Percentiles rank a stretch among this genome's conserved stretches.
Conservation (phyloP, 2,113 vertebrate genomes). For the Motacilla tschutschensis region DNA sequence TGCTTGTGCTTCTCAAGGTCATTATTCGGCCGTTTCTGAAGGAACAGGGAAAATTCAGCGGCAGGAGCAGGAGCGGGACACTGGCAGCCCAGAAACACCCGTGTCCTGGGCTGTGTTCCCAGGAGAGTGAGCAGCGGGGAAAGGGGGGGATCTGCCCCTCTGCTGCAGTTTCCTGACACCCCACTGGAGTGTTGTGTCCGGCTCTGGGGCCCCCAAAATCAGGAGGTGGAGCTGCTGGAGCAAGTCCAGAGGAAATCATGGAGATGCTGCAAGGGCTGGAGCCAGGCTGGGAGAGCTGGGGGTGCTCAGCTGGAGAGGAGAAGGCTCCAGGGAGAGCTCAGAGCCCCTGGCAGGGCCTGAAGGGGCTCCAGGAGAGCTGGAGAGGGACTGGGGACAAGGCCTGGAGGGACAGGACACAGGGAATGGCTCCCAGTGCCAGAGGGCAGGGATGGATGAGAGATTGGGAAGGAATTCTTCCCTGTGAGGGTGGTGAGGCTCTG, state of each 20-base stretch:
- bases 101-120: neutral
- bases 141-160: neutral
- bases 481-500: fast-evolving
- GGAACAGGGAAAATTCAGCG: fast-evolving
- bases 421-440: neutral
- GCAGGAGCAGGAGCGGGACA: fast-evolving
- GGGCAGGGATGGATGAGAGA: fast-evolving
- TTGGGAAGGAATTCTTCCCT: fast-evolving
- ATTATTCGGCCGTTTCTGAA: fast-evolving
- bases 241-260: neutral
- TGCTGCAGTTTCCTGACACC: neutral
- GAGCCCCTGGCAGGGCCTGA: neutral
- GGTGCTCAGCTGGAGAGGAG: fast-evolving
- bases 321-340: neutral
- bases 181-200: neutral
- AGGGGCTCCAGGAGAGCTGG: neutral
- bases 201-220: neutral
- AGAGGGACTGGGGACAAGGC: neutral
- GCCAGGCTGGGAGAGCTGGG: neutral
- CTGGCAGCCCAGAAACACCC: neutral
- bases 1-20: neutral
- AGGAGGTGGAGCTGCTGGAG: neutral
- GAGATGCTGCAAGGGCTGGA: neutral
- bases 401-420: neutral
- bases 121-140: neutral